These are phyloP conservation scores for Nemotelus nigrinus DNA, from an alignment of 2,888 invertebrate genomes.

Conservation along the genomic window DNA sequence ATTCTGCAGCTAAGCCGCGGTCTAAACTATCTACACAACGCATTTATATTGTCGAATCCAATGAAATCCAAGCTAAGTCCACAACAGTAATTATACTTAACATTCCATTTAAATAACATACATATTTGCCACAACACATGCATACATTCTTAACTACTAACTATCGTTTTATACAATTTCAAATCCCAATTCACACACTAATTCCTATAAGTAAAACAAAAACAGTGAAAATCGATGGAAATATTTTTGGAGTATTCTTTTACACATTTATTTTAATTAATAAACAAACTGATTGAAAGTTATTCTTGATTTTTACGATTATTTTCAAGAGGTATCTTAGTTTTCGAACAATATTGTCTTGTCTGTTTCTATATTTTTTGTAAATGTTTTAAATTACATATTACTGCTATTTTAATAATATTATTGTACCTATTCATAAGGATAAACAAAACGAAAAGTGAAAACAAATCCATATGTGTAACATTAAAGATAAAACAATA, in stretches of 20 bases:
- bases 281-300: too few species aligned
- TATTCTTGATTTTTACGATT: too few species aligned
- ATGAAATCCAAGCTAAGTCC: too few species aligned
- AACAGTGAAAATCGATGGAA: background rate
- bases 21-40: too few species aligned
- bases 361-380: constrained; percentile 14
- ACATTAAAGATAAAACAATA: background rate
- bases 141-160: too few species aligned
- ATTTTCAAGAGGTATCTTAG: background rate
- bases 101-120: constrained; percentile 12
- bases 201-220: too few species aligned
- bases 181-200: too few species aligned
- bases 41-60: too few species aligned
- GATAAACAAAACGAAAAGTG: background rate
- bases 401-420: constrained; percentile 1
- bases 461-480: constrained; percentile 18
- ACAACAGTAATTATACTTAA: background rate
- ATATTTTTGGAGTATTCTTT: background rate
- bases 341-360: constrained; percentile 22
- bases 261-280: background rate
- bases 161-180: too few species aligned
- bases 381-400: constrained; percentile 30
- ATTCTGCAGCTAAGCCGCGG: too few species aligned
- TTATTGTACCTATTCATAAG: constrained; percentile 29
- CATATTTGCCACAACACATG: background rate